Evolutionary conservation across 35 echinoderm and acorn worm species (phyloP).

Genomic region (Ophioderma brevispina): DNA sequence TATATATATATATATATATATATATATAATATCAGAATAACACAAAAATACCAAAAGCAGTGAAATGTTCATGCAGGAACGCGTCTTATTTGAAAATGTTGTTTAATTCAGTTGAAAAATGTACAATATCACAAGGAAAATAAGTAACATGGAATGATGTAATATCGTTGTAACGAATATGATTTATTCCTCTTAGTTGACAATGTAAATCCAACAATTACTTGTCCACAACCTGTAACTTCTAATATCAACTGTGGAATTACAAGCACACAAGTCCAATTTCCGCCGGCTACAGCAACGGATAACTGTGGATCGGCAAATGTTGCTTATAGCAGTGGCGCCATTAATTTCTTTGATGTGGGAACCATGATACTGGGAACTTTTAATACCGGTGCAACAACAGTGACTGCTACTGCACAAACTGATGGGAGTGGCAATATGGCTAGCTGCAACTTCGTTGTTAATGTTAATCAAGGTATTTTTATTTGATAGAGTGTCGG

Average conservation of each 20-base stretch:
- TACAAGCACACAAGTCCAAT: neutral
- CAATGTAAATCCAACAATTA: neutral
- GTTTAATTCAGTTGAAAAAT: too few species aligned
- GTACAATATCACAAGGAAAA: too few species aligned
- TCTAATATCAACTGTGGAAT: neutral
- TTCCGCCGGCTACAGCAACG: neutral
- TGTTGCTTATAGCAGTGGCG: neutral
- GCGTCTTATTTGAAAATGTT: too few species aligned
- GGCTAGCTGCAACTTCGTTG: neutral
- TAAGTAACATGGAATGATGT: too few species aligned
- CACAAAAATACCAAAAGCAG: too few species aligned
- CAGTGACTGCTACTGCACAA: neutral
- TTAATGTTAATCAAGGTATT: neutral
- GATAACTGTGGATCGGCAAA: neutral
- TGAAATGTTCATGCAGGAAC: too few species aligned
- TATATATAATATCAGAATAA: too few species aligned
- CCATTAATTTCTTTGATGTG: neutral
- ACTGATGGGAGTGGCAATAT: neutral
- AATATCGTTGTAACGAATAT: too few species aligned
- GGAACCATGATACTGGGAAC: neutral
- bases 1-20: too few species aligned
- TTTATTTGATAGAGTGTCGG: too few species aligned
- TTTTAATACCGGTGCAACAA: neutral
- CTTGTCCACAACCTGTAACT: neutral
- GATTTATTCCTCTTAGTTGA: neutral